Conservation (phyloP, 2,888 invertebrate species). For the Drosophila siamana region DNA sequence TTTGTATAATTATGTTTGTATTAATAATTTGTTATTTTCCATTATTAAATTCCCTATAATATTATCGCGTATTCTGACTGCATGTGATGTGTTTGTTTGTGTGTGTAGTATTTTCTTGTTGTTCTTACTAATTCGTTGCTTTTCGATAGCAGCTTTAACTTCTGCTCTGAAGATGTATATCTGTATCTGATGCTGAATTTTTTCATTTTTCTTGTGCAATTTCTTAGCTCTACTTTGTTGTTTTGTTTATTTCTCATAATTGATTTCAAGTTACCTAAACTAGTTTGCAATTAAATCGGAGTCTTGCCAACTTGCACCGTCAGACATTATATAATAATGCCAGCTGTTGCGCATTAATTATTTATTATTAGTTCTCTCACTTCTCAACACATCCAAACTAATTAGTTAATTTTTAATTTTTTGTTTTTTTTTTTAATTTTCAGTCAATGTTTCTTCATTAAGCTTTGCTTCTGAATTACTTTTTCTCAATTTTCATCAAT, state of each 20-base stretch:
- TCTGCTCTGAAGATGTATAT: conserved; percentile 17
- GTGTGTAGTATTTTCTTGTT: conserved; percentile 62
- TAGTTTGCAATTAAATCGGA: conserved; percentile 64
- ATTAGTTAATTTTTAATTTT: conserved; percentile 35
- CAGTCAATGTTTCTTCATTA: conserved; percentile 78
- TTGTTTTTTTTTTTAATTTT: conserved; percentile 52
- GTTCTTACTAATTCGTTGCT: conserved; percentile 70
- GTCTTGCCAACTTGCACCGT: conserved; percentile 61
- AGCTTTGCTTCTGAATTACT: conserved; percentile 76
- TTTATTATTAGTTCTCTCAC: conserved; percentile 46
- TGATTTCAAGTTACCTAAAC: conserved; percentile 71
- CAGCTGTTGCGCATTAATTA: conserved; percentile 35
- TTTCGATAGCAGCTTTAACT: conserved; percentile 54
- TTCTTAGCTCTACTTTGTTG: conserved; percentile 70
- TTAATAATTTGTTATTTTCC: conserved; percentile 28
- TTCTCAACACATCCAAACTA: conserved; percentile 44
- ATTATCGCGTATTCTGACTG: conserved; percentile 48
- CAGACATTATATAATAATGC: conserved; percentile 73
- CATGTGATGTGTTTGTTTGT: conserved; percentile 19
- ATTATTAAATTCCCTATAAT: conserved; percentile 60
- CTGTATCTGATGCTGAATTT: conserved; percentile 16
- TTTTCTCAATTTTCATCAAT: conserved; percentile 49
- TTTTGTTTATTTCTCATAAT: conserved; percentile 50
- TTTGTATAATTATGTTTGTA: conserved; percentile 32
- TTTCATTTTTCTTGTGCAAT: conserved; percentile 59